Evolutionary conservation across 2,113 vertebrate genomes (phyloP).

Genomic region (Xiphophorus couchianus): DNA sequence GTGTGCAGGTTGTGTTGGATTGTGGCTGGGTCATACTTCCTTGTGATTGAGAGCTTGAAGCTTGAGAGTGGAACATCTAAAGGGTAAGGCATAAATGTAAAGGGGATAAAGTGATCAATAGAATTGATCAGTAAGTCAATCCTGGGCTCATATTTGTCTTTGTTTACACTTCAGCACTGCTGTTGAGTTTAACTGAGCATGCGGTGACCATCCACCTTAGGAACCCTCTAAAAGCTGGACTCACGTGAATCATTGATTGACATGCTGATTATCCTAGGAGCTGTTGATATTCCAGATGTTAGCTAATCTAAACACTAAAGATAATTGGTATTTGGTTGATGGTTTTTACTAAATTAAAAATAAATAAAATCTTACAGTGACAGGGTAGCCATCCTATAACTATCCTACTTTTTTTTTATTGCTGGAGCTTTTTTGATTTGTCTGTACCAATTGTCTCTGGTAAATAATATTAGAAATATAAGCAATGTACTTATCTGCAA

Average conservation of each 20-base stretch:
- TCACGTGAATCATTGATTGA: slow-evolving; percentile 78
- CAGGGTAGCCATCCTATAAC: no score
- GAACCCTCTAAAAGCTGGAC: slow-evolving; percentile 78
- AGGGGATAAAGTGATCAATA: slow-evolving; percentile 76
- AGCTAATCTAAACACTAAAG: slow-evolving; percentile 73
- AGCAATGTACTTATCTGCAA: no score
- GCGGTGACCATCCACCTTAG: slow-evolving; percentile 74
- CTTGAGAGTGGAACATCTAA: slow-evolving; percentile 49
- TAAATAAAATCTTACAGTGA: no score
- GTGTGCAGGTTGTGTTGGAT: slow-evolving; percentile 56
- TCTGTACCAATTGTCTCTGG: no score
- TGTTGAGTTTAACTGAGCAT: slow-evolving; percentile 80
- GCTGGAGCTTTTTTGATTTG: no score
- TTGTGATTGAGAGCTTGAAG: slow-evolving; percentile 58
- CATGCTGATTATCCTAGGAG: slow-evolving; percentile 77
- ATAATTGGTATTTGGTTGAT: slow-evolving; percentile 41
- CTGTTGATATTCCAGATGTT: slow-evolving; percentile 76
- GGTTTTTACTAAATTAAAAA: neutral
- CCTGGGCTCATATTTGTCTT: slow-evolving; percentile 74
- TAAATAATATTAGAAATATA: no score
- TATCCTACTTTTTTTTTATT: no score
- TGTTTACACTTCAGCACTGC: slow-evolving; percentile 77
- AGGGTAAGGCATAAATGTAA: slow-evolving; percentile 61
- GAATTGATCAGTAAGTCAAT: slow-evolving; percentile 81
- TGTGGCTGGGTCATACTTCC: slow-evolving; percentile 49